Evolutionary conservation across 2,888 invertebrate species (phyloP).

Genomic region (Salpingus planirostris): DNA sequence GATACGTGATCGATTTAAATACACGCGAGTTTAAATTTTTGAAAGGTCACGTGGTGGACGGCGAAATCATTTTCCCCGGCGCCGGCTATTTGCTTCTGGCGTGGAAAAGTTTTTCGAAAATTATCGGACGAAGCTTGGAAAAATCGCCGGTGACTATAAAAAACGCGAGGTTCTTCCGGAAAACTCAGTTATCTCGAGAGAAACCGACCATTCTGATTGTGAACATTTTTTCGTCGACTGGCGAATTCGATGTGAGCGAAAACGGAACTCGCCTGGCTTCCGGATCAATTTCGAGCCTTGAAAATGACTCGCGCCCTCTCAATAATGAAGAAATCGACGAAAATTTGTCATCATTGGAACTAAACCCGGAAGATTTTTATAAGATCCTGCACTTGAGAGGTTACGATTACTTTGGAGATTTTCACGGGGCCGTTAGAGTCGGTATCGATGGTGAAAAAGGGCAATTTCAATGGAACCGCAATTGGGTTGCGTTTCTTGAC

Average conservation of each 20-base stretch:
- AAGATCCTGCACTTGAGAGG: conserved; percentile 46
- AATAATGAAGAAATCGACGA: background rate
- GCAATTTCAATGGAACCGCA: conserved; percentile 47
- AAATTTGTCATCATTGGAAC: conserved; percentile 5
- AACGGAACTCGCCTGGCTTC: conserved; percentile 39
- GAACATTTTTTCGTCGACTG: conserved; percentile 24
- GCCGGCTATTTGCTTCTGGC: conserved; percentile 46
- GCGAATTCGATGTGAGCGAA: conserved; percentile 24
- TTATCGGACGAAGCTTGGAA: conserved; percentile 31
- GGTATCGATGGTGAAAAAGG: conserved; percentile 40
- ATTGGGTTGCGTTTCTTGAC: conserved; percentile 63
- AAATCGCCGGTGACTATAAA: conserved; percentile 49
- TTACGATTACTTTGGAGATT: conserved; percentile 46
- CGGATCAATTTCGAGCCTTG: conserved; percentile 51
- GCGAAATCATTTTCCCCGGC: conserved; percentile 48
- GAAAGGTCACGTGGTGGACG: conserved; percentile 25
- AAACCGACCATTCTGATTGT: conserved; percentile 26
- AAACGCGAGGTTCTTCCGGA: conserved; percentile 48
- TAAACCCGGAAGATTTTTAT: conserved; percentile 29
- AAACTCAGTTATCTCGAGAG: conserved; percentile 45
- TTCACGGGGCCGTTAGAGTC: conserved; percentile 44
- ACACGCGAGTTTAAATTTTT: conserved; percentile 13
- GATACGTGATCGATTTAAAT: conserved; percentile 62
- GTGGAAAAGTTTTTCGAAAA: conserved; percentile 46
- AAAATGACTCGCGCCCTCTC: conserved; percentile 1